Base-by-base conservation (phyloP, 2,888 invertebrate species). In the Calameuta filiformis region DNA sequence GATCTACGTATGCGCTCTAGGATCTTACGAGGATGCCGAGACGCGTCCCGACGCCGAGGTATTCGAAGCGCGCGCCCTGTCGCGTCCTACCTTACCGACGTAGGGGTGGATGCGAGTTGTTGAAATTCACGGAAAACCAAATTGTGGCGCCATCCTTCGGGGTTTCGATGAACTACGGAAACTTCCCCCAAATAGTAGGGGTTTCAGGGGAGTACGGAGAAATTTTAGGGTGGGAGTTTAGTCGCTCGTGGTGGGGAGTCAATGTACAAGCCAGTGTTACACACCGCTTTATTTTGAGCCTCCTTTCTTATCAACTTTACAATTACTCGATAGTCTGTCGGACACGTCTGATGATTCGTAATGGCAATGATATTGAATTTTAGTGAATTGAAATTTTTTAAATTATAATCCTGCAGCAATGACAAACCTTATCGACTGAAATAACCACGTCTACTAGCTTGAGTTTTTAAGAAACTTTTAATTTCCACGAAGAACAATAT, bases 141-240 rank as follows among this genome's bases (percentile, higher is more conserved):
- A 82, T 69, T 4, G 85, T 88, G 84, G 87, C 89, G 90, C 85
- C 90, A 90, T 88, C 90, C 82, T 69, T 81, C 85, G 84, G 79
- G 75, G 11, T 73, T 68, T 15, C 30, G 37, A 34, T 35, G 86
- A 87, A 90, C 81, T 85, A 79, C 79, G 73, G 80, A 73, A 75
- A 35, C 30, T 68, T 75, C 35, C 69, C 71, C 79, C 76, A 77
- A 77, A 81, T 77, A 76, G 77, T 78, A 85, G 86, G 86, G 86
- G 83, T 79, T 81, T 73, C 76, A 71, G 86, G 86, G 83, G 82
- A 78, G 79, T 37, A 75, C 76, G 74, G 37, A 77, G 76, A 75
- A 56, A 31, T 75, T 35, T 0, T 34, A 75, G 79, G 79, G 81
- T 73, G 74, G 81, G 80, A 80, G 71, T 35, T 73, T 3, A 31